Base-by-base conservation (phyloP, 2,888 invertebrate species). In the Peribatodes rhomboidaria region DNA sequence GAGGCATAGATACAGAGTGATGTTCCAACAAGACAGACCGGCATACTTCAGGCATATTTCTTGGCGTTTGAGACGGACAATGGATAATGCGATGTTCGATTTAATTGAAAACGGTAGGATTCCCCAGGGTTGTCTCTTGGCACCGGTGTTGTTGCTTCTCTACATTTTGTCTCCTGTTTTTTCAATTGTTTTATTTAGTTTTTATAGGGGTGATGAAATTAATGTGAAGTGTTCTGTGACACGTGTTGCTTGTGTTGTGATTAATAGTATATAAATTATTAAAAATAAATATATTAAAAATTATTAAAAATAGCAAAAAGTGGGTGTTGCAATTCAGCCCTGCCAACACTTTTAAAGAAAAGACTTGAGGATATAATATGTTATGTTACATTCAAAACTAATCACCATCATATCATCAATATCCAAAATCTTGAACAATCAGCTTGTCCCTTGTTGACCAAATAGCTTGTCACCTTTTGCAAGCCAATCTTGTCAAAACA, bases 61-160 rank as follows among this genome's bases (percentile, higher is more conserved):
- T 0, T 85, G 81, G 71, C 83, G 92, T 22, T 16, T 92, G 57
- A 79, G 92, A 33, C 84, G 92, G 61, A 89, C 86, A 0, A 90
- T 92, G 91, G 91, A 92, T 41, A 76, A 78, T 14, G 85, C 85
- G 35, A 75, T 90, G 8, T 83, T 75, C 69, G 85, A 83, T 62
- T 74, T 90, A n/a, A 67, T 89, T 22, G 81, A 86, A 13, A 61
- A 53, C 14, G 73, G 73, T 73, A 72, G 63, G 68, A 58, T 69
- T 52, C 31, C 61, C 27, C 65, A 68, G 61, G 54, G 69, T 68
- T 59, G 44, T 64, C 16, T 67, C 67, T 62, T 71, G 65, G 71
- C 55, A 65, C 65, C 64, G 61, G 63, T 61, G 49, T 68, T 75
- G 61, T 68, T 67, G 55, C 44, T 67, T 67, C 18, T 65, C 69